Percentiles rank a stretch among this genome's conserved stretches.
Conservation (phyloP, 2,113 vertebrate genomes). For the Neoarius graeffei region DNA sequence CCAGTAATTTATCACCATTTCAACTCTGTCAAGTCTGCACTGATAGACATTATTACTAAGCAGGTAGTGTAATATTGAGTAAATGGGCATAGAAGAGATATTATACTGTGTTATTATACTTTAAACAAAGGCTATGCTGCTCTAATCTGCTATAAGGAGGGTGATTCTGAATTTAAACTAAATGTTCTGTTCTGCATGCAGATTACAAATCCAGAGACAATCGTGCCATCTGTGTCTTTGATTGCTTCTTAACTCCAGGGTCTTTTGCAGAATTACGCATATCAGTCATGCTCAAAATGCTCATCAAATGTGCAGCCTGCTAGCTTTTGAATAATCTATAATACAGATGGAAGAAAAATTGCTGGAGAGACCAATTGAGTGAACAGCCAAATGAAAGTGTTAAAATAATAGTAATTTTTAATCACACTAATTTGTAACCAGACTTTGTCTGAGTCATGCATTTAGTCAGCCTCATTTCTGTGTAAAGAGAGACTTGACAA, state of each 20-base stretch:
- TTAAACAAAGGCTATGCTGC: not conserved
- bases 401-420: not conserved
- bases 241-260: slow-evolving; percentile 19
- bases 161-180: not conserved
- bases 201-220: slow-evolving; percentile 22
- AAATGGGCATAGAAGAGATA: not conserved
- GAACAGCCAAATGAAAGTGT: not conserved
- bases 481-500: not conserved
- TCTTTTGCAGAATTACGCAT: slow-evolving; percentile 5
- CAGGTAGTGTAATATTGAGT: not conserved
- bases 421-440: not conserved
- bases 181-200: slow-evolving; percentile 1
- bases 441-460: not conserved
- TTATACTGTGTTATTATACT: slow-evolving; percentile 1
- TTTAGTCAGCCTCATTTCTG: not conserved
- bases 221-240: slow-evolving; percentile 31
- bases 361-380: not conserved
- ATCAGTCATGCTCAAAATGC: slow-evolving; percentile 14
- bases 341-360: not conserved
- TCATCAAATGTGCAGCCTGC: slow-evolving; percentile 4
- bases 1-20: not conserved
- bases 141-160: not conserved
- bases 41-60: not conserved
- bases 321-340: slow-evolving; percentile 10
- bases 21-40: not conserved